Conservation (phyloP, 2,797 vertebrate genomes). For the Falco concolor region DNA sequence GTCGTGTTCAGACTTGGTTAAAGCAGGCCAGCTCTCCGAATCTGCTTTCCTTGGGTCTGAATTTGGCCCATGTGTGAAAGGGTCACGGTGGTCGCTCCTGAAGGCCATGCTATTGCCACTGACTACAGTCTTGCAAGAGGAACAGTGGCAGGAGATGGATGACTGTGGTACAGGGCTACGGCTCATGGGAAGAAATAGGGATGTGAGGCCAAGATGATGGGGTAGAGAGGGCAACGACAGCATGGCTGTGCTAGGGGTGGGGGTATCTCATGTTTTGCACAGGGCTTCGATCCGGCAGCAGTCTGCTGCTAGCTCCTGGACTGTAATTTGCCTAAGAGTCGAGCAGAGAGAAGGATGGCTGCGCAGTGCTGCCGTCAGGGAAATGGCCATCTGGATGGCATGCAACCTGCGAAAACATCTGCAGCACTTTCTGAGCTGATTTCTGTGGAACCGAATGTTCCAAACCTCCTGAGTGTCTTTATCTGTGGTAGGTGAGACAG, state of each 20-base stretch:
- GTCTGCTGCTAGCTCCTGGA: background rate
- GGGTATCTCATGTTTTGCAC: background rate
- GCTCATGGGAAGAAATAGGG: background rate
- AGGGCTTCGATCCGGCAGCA: background rate
- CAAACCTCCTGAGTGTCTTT: background rate
- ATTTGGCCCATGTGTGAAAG: background rate
- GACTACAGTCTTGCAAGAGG: background rate
- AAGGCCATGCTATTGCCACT: background rate
- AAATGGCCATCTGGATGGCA: background rate
- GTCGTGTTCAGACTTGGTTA: background rate
- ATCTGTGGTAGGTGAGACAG: background rate
- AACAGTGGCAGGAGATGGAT: background rate
- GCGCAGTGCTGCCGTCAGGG: rapidly evolving
- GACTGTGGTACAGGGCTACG: background rate
- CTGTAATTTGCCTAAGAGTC: background rate
- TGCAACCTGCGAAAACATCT: background rate
- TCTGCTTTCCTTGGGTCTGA: background rate
- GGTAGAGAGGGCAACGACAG: background rate
- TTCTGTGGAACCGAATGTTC: background rate
- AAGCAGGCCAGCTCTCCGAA: background rate
- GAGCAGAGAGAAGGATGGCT: background rate
- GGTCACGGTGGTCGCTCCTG: background rate
- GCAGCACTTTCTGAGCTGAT: background rate
- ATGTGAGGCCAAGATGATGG: background rate
- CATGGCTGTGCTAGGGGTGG: background rate